phyloP scores from a whole-genome alignment of 2,113 vertebrate species.

The Rissa tridactyla region DNA sequence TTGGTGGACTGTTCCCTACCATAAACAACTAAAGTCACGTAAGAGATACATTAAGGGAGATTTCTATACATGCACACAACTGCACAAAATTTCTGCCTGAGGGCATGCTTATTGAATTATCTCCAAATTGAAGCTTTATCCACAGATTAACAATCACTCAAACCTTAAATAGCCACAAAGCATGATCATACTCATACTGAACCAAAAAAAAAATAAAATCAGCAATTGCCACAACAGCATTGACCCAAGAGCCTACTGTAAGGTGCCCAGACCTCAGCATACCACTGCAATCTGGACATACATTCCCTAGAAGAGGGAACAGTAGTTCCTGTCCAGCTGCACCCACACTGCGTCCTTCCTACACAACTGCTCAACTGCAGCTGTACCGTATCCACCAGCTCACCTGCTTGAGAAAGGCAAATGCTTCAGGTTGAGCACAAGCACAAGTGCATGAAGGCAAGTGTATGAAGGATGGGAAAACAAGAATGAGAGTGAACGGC shows the following conservation, averaged over 20 bases:
- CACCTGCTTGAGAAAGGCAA: not conserved
- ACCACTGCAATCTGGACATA: not conserved
- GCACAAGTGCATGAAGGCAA: not conserved
- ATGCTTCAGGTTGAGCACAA: not conserved
- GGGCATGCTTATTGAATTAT: not conserved
- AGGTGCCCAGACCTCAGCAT: not conserved
- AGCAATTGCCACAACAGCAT: not conserved
- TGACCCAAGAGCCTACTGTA: not conserved
- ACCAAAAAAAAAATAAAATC: rapidly evolving
- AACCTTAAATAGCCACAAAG: not conserved
- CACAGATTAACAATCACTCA: not conserved
- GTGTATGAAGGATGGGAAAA: not conserved
- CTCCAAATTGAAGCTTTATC: not conserved
- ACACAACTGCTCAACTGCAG: not conserved
- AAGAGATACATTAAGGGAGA: not conserved
- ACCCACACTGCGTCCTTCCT: not conserved
- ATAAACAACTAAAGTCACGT: not conserved
- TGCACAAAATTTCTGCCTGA: not conserved
- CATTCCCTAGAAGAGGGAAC: not conserved
- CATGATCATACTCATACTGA: not conserved
- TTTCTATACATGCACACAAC: not conserved
- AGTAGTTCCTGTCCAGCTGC: not conserved
- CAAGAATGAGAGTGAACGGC: not conserved
- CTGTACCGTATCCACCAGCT: not conserved
- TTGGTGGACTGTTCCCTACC: not conserved